Evolutionary conservation across 2,113 vertebrate species (phyloP), one percentile per base, ranked within the genome.

Genomic region (Catharus fuscescens): DNA sequence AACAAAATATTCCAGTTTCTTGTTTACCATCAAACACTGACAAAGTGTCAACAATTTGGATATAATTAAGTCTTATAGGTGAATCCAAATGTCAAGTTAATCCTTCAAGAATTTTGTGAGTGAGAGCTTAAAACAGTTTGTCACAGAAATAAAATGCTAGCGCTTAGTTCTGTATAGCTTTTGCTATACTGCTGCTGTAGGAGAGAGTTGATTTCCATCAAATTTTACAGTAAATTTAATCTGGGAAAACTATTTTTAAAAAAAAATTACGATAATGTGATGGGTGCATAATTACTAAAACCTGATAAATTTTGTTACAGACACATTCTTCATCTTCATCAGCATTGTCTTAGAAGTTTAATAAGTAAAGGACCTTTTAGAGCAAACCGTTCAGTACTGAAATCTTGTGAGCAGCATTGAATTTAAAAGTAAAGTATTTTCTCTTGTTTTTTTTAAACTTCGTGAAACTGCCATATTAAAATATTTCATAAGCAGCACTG

Each of bases 261-360:
- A 16, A 11, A 16, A 0, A 45, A 60, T 3, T 4, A 12, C 50
- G 20, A 40, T 72, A 45, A 69, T 53, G 6, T 80, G 19, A 40
- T 57, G 25, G 8, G 5, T 86, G 18, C 25, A 5, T 69, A 73
- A 31, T 86, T 90, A 53, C 26, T 61, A 29, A 40, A 69, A 32
- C 4, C 13, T 56, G 36, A 31, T 72, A 64, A 29, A 34, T 86
- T 40, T 92, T 18, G 15, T 69, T 56, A 36, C 29, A 57, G 34
- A 29, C 6, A 10, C 0, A 0, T 36, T 10, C 14, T 86, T 90
- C 12, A n/a, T 86, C 8, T 9, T 85, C 44, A 36, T 54, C 34
- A 77, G 2, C 28, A 42, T 70, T 81, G 14, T 88, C 36, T 26
- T 38, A 59, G 17, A 64, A 71, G 12, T 28, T 72, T 70, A 84